phyloP scores from a whole-genome alignment of 2,888 invertebrate genomes.

The Lacanobia wlatinum region DNA sequence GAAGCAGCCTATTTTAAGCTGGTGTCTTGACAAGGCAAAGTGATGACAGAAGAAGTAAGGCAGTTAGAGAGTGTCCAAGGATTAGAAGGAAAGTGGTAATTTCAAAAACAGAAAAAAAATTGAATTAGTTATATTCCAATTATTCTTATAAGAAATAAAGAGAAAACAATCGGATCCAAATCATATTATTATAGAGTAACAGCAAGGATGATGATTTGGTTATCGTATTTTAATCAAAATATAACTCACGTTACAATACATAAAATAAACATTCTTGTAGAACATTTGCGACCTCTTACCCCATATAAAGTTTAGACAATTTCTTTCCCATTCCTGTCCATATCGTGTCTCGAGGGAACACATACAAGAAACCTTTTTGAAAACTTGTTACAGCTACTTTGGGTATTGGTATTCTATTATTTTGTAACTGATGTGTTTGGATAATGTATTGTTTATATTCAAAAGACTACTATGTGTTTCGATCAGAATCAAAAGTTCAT shows the following conservation, averaged over 20 bases:
- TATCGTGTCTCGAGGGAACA: constrained; percentile 33
- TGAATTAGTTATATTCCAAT: no score
- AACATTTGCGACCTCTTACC: constrained; percentile 40
- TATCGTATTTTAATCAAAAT: constrained; percentile 9
- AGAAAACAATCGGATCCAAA: not conserved
- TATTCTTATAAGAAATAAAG: no score
- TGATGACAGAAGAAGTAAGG: not conserved
- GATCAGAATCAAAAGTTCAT: not conserved
- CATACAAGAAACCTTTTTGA: constrained; percentile 50
- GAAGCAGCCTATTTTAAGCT: not conserved
- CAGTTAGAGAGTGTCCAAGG: not conserved
- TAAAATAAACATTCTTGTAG: constrained; percentile 18
- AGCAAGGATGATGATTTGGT: not conserved
- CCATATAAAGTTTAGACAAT: constrained; percentile 53
- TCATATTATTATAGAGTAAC: not conserved
- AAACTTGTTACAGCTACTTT: constrained; percentile 49
- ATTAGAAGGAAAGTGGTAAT: not conserved
- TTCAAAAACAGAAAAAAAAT: no score
- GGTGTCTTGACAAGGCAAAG: not conserved
- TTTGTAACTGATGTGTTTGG: constrained; percentile 24
- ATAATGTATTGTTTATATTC: constrained; percentile 3
- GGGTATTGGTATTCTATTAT: constrained; percentile 40
- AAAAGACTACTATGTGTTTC: not conserved
- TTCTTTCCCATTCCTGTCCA: constrained; percentile 36
- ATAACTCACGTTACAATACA: constrained; percentile 15